A percentile compares a stretch with the other conserved stretches of the same genome.
Evolutionary conservation across 2,888 invertebrate genomes (phyloP).

Genomic region (Leucoma salicis): DNA sequence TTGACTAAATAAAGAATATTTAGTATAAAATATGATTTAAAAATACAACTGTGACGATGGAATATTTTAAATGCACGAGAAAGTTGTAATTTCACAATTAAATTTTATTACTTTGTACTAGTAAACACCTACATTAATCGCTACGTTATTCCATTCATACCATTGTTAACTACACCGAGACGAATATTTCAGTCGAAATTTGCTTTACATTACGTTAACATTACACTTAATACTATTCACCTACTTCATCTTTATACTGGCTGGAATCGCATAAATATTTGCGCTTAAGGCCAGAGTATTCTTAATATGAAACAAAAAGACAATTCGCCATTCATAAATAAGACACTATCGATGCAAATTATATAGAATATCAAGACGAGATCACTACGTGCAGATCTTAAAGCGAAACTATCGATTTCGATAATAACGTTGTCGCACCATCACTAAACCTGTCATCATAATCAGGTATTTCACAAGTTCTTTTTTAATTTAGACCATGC

Average conservation of each 20-base stretch:
- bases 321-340: slow-evolving; percentile 39
- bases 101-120: slow-evolving; percentile 71
- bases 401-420: slow-evolving; percentile 48
- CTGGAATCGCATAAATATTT: slow-evolving; percentile 72
- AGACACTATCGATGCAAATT: slow-evolving; percentile 56
- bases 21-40: no score
- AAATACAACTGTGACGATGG: no score
- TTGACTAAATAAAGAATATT: no score
- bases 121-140: slow-evolving; percentile 71
- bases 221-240: slow-evolving; percentile 58
- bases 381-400: slow-evolving; percentile 53
- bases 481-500: slow-evolving; percentile 84
- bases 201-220: slow-evolving; percentile 71
- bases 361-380: slow-evolving; percentile 46
- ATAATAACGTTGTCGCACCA: slow-evolving; percentile 39
- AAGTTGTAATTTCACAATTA: slow-evolving; percentile 38
- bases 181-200: slow-evolving; percentile 79
- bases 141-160: slow-evolving; percentile 71
- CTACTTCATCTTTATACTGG: slow-evolving; percentile 62
- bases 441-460: slow-evolving; percentile 34
- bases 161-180: slow-evolving; percentile 76
- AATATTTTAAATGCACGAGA: slow-evolving; percentile 28
- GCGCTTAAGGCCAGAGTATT: slow-evolving; percentile 65
- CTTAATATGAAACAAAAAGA: slow-evolving; percentile 36
- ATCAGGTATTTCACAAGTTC: no score